Conservation (phyloP, 2,113 vertebrate genomes). For the Burhinus bistriatus region DNA sequence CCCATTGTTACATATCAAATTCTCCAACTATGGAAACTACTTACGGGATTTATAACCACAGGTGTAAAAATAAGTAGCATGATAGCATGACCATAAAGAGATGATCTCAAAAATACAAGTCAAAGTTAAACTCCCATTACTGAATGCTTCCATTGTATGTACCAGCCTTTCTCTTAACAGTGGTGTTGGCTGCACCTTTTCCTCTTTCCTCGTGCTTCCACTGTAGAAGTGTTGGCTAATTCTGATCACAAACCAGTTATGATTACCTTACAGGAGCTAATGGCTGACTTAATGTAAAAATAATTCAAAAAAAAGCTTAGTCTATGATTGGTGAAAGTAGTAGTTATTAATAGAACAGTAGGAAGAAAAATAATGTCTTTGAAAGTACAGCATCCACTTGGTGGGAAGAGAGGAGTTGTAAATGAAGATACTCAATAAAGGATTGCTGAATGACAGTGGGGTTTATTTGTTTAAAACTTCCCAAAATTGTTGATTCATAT, state of each 20-base stretch:
- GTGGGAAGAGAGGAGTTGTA: background rate
- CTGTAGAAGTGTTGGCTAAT: background rate
- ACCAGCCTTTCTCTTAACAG: background rate
- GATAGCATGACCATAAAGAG: background rate
- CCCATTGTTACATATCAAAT: background rate
- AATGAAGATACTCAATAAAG: background rate
- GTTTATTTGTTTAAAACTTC: background rate
- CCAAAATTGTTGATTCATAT: background rate
- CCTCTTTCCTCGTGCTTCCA: background rate
- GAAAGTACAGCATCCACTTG: background rate
- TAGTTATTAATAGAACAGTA: constrained; percentile 2
- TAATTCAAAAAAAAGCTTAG: background rate
- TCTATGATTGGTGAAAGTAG: background rate
- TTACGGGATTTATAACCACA: background rate
- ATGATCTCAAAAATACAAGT: background rate
- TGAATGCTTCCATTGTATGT: fast-evolving
- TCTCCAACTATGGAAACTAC: background rate
- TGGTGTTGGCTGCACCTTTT: background rate
- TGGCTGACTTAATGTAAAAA: background rate
- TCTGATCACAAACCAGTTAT: background rate
- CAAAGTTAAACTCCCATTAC: background rate
- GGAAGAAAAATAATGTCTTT: background rate
- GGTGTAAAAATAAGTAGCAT: background rate
- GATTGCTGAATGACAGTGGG: background rate
- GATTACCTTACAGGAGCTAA: background rate